Base-by-base conservation (phyloP, 1,140 invertebrate species). In the Drosophila prosaltans region DNA sequence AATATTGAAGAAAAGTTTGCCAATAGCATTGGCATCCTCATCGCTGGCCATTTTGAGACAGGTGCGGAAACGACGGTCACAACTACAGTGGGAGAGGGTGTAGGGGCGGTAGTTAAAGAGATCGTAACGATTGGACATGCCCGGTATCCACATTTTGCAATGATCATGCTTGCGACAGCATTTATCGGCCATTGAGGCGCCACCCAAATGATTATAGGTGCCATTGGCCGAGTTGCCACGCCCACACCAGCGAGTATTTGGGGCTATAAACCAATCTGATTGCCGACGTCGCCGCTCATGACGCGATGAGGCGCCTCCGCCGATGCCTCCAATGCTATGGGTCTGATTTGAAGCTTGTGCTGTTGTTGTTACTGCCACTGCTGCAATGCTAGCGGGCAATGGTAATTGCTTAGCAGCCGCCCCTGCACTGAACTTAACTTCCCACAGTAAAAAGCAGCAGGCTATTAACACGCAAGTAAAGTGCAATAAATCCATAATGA, bases 1-100 rank as follows among this genome's bases (percentile, higher is more conserved):
- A 0, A 98, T 94, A 91, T 98, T 98, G 94, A 99, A 99, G 93
- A 98, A 99, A 6, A 99, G 93, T 88, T 97, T 97, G 2, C 98
- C 98, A 79, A 99, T 97, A 70, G 98, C 94, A 86, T 98, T 97
- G 0, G 97, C 96, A 1, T 97, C 95, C 3, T 95, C 95, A 0
- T 97, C 96, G 68, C 95, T 94, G 0, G 97, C 95, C 93, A 97
- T 95, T 90, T 98, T 98, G 67, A 99, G 93, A 58, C 98, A 99
- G 2, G 97, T 95, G 60, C 97, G 95, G 92, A 99, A 98, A 83
- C 98, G 98, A 8, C 90, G 72, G 93, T 98, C 97, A 92, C 97
- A 98, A 60, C 93, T 93, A 92, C 97, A 98, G 89, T 97, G 96
- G 65, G 96, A 97, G n/a, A 98, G 92, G 6, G 97, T 97, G 93